phyloP scores from a whole-genome alignment of 2,113 vertebrate species.

The Gymnorhina tibicen region DNA sequence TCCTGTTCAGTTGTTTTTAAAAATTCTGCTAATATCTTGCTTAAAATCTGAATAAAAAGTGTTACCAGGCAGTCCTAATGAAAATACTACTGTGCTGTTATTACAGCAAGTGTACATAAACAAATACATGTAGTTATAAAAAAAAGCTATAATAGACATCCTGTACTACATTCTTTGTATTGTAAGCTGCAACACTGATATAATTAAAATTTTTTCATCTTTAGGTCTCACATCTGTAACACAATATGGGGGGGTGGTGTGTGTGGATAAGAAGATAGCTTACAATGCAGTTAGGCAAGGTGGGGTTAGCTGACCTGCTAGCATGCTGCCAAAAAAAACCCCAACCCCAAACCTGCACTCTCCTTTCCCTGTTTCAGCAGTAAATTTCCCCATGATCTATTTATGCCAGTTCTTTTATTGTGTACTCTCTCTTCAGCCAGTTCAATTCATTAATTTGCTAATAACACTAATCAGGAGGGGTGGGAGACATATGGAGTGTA shows the following conservation, averaged over 20 bases:
- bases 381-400: not conserved
- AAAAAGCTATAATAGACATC: not conserved
- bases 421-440: not conserved
- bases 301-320: not conserved
- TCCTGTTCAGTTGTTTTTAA: not conserved
- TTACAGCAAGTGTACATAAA: not conserved
- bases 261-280: not conserved
- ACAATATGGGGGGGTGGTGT: not conserved
- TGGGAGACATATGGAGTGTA: not conserved
- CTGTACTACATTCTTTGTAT: not conserved
- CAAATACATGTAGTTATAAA: not conserved
- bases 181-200: not conserved
- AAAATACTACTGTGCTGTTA: not conserved
- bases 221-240: not conserved
- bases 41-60: not conserved
- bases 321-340: not conserved
- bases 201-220: not conserved
- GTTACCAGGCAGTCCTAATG: not conserved
- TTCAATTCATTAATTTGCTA: not conserved
- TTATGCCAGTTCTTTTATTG: not conserved
- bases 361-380: not conserved
- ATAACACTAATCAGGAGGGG: not conserved
- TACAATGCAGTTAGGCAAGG: not conserved
- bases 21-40: not conserved
- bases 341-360: not conserved